A percentile compares a stretch with the other conserved stretches of the same genome.
phyloP scores from a whole-genome alignment of 2,888 invertebrate species.

The Pemphredon lugubris region DNA sequence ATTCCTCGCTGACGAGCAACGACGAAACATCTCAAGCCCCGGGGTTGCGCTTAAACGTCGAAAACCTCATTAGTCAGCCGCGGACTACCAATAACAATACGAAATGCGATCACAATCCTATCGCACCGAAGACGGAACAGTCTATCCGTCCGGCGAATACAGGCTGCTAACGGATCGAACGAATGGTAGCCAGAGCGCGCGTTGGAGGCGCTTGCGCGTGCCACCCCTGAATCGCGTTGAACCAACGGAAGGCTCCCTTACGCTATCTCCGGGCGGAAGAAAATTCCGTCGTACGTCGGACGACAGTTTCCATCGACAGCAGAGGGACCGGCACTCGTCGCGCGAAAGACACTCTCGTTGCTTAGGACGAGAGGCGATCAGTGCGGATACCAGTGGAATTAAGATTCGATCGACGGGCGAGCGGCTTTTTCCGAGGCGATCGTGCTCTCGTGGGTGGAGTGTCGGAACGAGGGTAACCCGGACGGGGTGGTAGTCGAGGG shows the following conservation, averaged over 20 bases:
- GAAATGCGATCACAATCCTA: constrained; percentile 20
- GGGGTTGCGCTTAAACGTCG: no score
- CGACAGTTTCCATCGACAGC: constrained; percentile 27
- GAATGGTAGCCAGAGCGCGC: constrained; percentile 50
- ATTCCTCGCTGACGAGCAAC: not conserved
- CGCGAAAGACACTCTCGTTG: no score
- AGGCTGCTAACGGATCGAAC: constrained; percentile 59
- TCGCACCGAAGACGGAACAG: constrained; percentile 41
- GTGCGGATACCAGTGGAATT: no score
- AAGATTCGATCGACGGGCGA: no score
- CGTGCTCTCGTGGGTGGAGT: not conserved
- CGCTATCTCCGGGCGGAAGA: constrained; percentile 37
- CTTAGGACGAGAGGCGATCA: no score
- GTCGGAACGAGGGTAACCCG: constrained; percentile 45
- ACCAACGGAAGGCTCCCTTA: constrained; percentile 50
- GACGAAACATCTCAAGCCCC: no score
- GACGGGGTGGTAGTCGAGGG: constrained; percentile 53
- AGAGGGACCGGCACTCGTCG: not conserved
- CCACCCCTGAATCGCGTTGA: constrained; percentile 48
- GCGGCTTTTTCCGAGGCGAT: no score
- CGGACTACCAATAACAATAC: not conserved
- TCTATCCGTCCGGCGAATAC: constrained; percentile 50
- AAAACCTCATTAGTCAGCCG: not conserved
- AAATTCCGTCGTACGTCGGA: constrained; percentile 41
- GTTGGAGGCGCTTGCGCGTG: constrained; percentile 56